Conservation (phyloP, 1,140 invertebrate genomes). For the Alviniconcha marisindica region DNA sequence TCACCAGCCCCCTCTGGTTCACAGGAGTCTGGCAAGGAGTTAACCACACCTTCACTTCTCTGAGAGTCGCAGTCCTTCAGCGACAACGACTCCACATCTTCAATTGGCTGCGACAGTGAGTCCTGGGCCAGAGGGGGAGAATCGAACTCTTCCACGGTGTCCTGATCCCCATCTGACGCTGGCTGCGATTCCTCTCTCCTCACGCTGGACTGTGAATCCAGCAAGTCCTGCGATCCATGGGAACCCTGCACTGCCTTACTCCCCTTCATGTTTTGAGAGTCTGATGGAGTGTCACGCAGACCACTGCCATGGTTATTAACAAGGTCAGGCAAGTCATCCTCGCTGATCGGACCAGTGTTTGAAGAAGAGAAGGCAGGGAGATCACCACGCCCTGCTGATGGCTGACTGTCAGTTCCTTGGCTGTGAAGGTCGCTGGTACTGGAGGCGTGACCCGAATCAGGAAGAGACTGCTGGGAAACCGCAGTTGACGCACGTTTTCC, state of each 20-base stretch:
- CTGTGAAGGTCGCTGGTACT: background rate
- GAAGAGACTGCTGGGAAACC: slow-evolving; percentile 9
- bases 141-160: background rate
- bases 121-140: background rate
- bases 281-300: background rate
- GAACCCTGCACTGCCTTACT: background rate
- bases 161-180: background rate
- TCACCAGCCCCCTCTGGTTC: background rate
- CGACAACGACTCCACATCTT: slow-evolving; percentile 20
- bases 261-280: background rate
- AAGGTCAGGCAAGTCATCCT: slow-evolving; percentile 3
- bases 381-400: background rate
- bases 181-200: background rate
- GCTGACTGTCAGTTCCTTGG: background rate
- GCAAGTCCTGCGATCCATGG: background rate
- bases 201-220: background rate
- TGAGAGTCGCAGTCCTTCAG: background rate
- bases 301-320: background rate
- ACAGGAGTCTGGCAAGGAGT: background rate
- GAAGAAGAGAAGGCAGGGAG: background rate
- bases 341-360: background rate
- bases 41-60: background rate
- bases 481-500: background rate
- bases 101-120: slow-evolving; percentile 7
- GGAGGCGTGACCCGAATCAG: slow-evolving; percentile 4